phyloP scores from a whole-genome alignment of 2,113 vertebrate genomes.

The Kryptolebias marmoratus region DNA sequence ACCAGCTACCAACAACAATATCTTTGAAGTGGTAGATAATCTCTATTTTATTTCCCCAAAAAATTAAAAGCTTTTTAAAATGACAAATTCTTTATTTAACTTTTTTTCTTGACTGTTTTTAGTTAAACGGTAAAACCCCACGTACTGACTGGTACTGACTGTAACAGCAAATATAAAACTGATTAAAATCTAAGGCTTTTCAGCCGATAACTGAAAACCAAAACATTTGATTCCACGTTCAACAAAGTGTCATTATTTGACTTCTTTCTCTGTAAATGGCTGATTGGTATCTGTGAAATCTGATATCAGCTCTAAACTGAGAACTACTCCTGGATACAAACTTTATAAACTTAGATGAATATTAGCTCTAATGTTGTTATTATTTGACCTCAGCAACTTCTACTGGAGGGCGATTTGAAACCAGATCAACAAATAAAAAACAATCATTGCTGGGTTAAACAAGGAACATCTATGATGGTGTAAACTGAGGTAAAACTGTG shows the following conservation, averaged over 20 bases:
- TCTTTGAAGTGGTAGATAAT: too few relatives aligned
- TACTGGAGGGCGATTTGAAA: too few relatives aligned
- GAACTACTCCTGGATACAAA: neutral
- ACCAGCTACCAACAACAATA: too few relatives aligned
- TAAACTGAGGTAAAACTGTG: too few relatives aligned
- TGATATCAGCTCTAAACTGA: slow-evolving; percentile 19
- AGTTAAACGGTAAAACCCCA: neutral
- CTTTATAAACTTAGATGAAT: neutral
- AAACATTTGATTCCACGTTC: neutral
- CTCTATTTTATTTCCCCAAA: too few relatives aligned
- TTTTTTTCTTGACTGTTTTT: neutral
- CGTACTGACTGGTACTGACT: neutral
- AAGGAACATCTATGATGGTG: too few relatives aligned
- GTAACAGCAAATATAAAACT: neutral
- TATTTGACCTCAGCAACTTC: too few relatives aligned
- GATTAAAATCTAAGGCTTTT: neutral
- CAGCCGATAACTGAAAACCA: neutral
- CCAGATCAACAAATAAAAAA: too few relatives aligned
- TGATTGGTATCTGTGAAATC: slow-evolving; percentile 43
- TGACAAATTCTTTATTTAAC: too few relatives aligned
- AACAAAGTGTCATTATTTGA: neutral
- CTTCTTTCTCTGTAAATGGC: slow-evolving; percentile 38
- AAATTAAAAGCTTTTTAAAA: too few relatives aligned
- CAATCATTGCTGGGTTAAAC: too few relatives aligned
- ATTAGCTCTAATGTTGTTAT: neutral